These are phyloP conservation scores for Serrognathus titanus DNA, from an alignment of 2,888 invertebrate genomes.

Conservation along the genomic window DNA sequence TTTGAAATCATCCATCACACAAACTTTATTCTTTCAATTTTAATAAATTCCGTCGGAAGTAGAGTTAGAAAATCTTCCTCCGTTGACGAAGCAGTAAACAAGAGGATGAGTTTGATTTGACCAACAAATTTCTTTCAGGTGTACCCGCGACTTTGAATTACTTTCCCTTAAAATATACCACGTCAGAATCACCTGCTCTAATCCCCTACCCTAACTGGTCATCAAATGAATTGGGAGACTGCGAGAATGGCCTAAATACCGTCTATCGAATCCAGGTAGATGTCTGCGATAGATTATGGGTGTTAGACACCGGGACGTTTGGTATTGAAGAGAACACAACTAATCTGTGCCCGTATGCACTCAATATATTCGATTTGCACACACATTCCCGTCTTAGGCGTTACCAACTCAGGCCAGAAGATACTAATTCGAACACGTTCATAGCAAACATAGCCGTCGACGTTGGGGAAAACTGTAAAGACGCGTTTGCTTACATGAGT, in stretches of 20 bases:
- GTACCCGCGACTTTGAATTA: conserved; percentile 80
- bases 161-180: conserved; percentile 64
- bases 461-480: conserved; percentile 69
- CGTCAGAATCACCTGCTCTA: conserved; percentile 67
- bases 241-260: conserved; percentile 70
- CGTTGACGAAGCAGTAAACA: no score
- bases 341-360: conserved; percentile 74
- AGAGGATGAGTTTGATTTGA: background rate
- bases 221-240: conserved; percentile 72
- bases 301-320: conserved; percentile 77
- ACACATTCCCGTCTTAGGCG: conserved; percentile 66
- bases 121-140: conserved; percentile 51
- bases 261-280: conserved; percentile 79
- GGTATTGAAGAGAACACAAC: conserved; percentile 74
- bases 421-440: conserved; percentile 73
- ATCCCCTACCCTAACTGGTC: conserved; percentile 76
- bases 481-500: conserved; percentile 75
- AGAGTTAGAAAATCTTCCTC: no score
- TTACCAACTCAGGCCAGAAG: conserved; percentile 67
- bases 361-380: conserved; percentile 73
- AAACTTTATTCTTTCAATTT: no score
- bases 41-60: no score
- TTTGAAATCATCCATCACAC: no score
- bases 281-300: conserved; percentile 77
- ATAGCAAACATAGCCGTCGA: conserved; percentile 86